Conservation (phyloP, 2,797 vertebrate genomes). For the Micromesistius poutassou region DNA sequence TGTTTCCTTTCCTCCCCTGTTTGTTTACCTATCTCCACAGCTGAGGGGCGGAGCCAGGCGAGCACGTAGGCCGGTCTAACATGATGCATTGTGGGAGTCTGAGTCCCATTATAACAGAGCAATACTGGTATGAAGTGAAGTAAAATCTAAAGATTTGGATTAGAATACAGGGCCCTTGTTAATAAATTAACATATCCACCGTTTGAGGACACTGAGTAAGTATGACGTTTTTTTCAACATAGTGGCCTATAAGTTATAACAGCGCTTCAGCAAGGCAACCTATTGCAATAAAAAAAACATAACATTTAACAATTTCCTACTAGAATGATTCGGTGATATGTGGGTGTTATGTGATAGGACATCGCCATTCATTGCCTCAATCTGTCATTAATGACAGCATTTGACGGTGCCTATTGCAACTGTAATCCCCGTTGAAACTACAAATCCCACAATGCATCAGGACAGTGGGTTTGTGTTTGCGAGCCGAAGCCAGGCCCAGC, state of each 20-base stretch:
- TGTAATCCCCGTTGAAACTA: slow-evolving; percentile 33
- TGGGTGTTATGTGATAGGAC: neutral
- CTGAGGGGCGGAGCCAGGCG: slow-evolving; percentile 65
- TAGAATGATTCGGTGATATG: neutral
- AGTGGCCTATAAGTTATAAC: neutral
- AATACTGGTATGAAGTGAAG: neutral
- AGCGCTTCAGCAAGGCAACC: neutral
- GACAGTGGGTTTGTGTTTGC: slow-evolving; percentile 39
- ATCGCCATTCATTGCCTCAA: neutral
- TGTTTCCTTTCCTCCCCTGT: slow-evolving; percentile 74
- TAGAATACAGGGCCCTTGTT: neutral
- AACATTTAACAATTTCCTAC: neutral
- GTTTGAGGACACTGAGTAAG: neutral
- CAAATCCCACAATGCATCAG: slow-evolving; percentile 59
- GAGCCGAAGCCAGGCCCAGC: slow-evolving; percentile 77
- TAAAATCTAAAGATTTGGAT: neutral
- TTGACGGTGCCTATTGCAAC: neutral
- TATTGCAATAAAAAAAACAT: neutral
- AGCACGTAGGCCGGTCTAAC: slow-evolving; percentile 27
- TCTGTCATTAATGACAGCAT: neutral
- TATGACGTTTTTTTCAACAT: neutral
- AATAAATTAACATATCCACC: neutral
- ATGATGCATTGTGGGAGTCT: slow-evolving; percentile 71
- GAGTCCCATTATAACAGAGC: slow-evolving; percentile 58
- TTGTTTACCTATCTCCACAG: slow-evolving; percentile 92